A percentile compares a stretch with the other conserved stretches of the same genome.
phyloP scores from a whole-genome alignment of 1,140 invertebrate genomes.

The Drosophila melanica region DNA sequence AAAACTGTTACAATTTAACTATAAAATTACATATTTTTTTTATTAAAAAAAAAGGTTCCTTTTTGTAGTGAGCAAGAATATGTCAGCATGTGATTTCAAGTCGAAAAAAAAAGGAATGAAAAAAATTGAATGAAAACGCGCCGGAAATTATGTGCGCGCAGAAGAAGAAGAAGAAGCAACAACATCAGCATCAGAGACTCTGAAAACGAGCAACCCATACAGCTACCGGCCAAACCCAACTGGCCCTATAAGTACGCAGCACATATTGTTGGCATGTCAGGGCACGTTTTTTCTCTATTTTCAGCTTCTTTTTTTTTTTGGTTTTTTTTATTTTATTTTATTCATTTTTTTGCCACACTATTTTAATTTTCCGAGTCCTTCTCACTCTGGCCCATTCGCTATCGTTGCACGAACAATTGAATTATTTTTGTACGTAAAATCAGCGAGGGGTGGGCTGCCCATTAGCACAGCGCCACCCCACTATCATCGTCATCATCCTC shows the following conservation, averaged over 20 bases:
- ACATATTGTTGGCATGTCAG: conserved; percentile 63
- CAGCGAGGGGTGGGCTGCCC: conserved; percentile 69
- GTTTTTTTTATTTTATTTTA: conserved; percentile 17
- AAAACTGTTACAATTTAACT: conserved; percentile 78
- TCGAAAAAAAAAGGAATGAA: conserved; percentile 61
- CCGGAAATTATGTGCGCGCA: conserved; percentile 83
- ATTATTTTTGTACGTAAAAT: conserved; percentile 79
- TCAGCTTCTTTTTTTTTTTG: conserved; percentile 27
- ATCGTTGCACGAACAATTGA: conserved; percentile 78
- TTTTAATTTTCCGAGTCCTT: conserved; percentile 79
- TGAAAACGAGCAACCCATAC: conserved; percentile 33
- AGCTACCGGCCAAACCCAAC: conserved; percentile 1
- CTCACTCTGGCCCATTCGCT: conserved; percentile 36
- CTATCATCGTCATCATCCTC: conserved; percentile 57
- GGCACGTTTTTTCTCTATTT: conserved; percentile 49
- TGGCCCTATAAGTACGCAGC: conserved; percentile 48
- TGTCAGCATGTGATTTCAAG: conserved; percentile 77
- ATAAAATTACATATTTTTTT: conserved; percentile 73
- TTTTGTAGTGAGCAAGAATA: conserved; percentile 68
- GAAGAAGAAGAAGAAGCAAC: conserved; percentile 26
- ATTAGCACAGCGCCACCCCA: conserved; percentile 68
- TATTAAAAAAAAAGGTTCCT: conserved; percentile 49
- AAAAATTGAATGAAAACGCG: conserved; percentile 66
- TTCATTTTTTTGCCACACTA: conserved; percentile 64
- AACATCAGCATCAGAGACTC: conserved; percentile 27